phyloP scores from a whole-genome alignment of 2,888 invertebrate species.

The Bellardia bayeri region DNA sequence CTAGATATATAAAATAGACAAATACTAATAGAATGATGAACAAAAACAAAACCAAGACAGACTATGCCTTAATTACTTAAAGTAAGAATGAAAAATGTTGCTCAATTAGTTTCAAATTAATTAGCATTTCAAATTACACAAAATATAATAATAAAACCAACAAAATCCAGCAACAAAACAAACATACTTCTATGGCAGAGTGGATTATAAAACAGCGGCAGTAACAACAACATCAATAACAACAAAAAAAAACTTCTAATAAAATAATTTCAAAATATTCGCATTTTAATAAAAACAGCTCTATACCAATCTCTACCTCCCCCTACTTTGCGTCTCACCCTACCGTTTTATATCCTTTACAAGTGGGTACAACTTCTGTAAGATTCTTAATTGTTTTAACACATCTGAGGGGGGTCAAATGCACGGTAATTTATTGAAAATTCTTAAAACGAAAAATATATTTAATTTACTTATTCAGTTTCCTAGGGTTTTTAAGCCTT shows the following conservation, averaged over 20 bases:
- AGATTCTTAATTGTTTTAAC: slow-evolving; percentile 19
- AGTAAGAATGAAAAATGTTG: slow-evolving; percentile 32
- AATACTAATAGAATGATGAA: background rate
- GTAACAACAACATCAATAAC: background rate
- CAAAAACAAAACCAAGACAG: background rate
- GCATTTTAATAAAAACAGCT: slow-evolving; percentile 14
- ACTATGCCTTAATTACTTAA: slow-evolving; percentile 50
- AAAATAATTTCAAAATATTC: slow-evolving; percentile 43
- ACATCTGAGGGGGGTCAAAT: slow-evolving; percentile 30
- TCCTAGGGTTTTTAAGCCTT: slow-evolving; percentile 32
- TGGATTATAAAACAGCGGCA: background rate
- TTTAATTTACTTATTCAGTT: slow-evolving; percentile 9
- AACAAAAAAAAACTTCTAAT: slow-evolving; percentile 4
- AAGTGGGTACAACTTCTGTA: slow-evolving; percentile 1
- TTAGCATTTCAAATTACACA: slow-evolving; percentile 54
- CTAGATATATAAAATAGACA: background rate
- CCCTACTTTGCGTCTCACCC: background rate
- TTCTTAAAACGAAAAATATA: background rate
- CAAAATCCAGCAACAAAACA: background rate
- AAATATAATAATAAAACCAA: slow-evolving; percentile 13
- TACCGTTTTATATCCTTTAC: background rate
- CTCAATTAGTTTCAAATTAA: slow-evolving; percentile 70
- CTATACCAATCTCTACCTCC: background rate
- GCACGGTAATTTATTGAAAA: slow-evolving; percentile 16
- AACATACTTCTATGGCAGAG: background rate